These are phyloP conservation scores for Catharus fuscescens DNA, from an alignment of 2,113 vertebrate species.

Conservation along the genomic window DNA sequence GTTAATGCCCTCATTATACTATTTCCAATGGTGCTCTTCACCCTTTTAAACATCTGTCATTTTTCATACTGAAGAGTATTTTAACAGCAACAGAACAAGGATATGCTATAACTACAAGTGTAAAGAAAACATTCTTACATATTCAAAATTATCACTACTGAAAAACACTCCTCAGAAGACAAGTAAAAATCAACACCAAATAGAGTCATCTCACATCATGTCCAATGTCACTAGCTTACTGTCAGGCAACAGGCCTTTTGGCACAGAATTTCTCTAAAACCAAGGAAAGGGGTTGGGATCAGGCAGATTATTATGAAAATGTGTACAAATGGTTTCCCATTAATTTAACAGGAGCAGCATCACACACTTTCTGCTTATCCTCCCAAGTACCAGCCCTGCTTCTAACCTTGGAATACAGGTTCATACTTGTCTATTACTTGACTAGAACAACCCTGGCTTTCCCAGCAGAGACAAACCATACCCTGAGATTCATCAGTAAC, in stretches of 20 bases:
- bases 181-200: background rate
- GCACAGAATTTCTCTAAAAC: background rate
- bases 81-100: background rate
- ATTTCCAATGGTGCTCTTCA: background rate
- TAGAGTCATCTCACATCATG: fast-evolving
- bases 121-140: background rate
- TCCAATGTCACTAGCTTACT: fast-evolving
- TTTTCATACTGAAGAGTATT: background rate
- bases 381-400: background rate
- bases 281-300: background rate
- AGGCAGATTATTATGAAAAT: background rate
- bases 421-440: background rate
- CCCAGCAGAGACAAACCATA: background rate
- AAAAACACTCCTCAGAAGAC: background rate
- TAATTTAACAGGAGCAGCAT: background rate
- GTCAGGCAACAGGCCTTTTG: background rate
- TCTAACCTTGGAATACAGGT: background rate
- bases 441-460: background rate
- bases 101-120: background rate
- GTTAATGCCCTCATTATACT: background rate
- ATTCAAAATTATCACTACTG: background rate
- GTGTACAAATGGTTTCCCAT: background rate
- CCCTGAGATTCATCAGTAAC: background rate
- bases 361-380: background rate
- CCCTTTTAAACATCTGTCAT: background rate